These are phyloP conservation scores for Drosophila paulistorum DNA, from an alignment of 1,140 invertebrate species.

Conservation along the genomic window DNA sequence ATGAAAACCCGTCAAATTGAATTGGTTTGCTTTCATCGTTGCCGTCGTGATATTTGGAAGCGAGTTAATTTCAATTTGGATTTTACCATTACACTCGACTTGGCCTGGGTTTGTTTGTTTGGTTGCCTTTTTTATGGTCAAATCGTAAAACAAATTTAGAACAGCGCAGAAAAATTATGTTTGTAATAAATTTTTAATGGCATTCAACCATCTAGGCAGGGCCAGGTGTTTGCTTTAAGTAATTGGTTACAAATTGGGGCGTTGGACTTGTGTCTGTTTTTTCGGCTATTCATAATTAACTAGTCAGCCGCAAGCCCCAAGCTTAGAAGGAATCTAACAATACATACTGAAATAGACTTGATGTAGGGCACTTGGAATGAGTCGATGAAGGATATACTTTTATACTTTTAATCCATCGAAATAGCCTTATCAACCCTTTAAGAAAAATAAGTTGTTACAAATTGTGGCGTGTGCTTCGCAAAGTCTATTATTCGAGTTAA, in stretches of 20 bases:
- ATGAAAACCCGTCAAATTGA: conserved; percentile 11
- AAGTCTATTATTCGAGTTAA: too few relatives aligned
- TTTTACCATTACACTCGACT: background rate
- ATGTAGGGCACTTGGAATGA: too few relatives aligned
- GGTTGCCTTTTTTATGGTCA: conserved; percentile 41
- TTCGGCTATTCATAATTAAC: background rate
- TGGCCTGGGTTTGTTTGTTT: background rate
- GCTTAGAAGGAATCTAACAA: background rate
- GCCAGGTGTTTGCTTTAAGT: conserved; percentile 45
- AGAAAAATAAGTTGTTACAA: too few relatives aligned
- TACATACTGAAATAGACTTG: too few relatives aligned
- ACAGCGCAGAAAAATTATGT: conserved; percentile 52
- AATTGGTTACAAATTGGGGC: conserved; percentile 49
- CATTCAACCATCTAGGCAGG: background rate
- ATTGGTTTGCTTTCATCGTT: background rate
- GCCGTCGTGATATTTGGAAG: too few relatives aligned
- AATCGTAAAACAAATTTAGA: conserved; percentile 11
- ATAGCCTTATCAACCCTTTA: too few relatives aligned
- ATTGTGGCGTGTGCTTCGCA: too few relatives aligned
- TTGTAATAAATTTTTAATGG: conserved; percentile 68
- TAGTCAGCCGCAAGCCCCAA: background rate
- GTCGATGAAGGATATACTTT: too few relatives aligned
- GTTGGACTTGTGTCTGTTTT: background rate
- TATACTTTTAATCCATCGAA: too few relatives aligned
- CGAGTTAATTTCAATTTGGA: background rate